Evolutionary conservation across 2,888 invertebrate genomes (phyloP).

Genomic region (Alloplasta piceator): DNA sequence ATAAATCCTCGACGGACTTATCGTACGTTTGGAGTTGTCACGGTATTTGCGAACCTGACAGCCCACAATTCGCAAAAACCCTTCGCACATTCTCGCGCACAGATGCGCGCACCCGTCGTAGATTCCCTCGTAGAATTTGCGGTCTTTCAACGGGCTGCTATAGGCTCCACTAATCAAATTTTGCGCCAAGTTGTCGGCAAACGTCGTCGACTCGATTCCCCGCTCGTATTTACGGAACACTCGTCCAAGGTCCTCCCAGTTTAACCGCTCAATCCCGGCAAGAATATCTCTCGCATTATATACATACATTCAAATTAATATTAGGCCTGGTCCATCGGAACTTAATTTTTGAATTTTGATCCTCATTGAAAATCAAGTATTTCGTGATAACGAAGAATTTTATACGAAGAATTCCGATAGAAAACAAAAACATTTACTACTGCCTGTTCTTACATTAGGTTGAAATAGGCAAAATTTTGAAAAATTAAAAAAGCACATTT

Average conservation of each 20-base stretch:
- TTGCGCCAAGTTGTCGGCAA: conserved; percentile 75
- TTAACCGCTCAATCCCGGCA: conserved; percentile 49
- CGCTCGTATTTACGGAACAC: conserved; percentile 70
- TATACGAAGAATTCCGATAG: too few relatives aligned
- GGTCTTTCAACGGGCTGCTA: conserved; percentile 36
- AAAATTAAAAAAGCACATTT: too few relatives aligned
- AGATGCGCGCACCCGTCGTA: conserved; percentile 31
- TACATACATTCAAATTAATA: conserved; percentile 8
- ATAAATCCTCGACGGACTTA: too few relatives aligned
- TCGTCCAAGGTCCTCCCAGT: conserved; percentile 60
- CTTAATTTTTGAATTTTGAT: too few relatives aligned
- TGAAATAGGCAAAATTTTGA: too few relatives aligned
- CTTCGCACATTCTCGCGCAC: conserved; percentile 18
- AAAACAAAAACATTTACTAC: too few relatives aligned
- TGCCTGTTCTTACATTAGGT: too few relatives aligned
- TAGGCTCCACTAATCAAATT: conserved; percentile 75
- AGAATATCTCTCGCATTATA: conserved; percentile 28
- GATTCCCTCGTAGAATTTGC: conserved; percentile 37
- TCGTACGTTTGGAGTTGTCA: neutral
- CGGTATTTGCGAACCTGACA: conserved; percentile 34
- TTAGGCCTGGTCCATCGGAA: neutral
- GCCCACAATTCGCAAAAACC: conserved; percentile 15
- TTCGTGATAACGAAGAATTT: too few relatives aligned
- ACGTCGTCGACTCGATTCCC: conserved; percentile 60
- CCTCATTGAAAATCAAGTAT: too few relatives aligned